phyloP scores from a whole-genome alignment of 64 coral and sea anemone species.

The Cladopsammia gracilis region DNA sequence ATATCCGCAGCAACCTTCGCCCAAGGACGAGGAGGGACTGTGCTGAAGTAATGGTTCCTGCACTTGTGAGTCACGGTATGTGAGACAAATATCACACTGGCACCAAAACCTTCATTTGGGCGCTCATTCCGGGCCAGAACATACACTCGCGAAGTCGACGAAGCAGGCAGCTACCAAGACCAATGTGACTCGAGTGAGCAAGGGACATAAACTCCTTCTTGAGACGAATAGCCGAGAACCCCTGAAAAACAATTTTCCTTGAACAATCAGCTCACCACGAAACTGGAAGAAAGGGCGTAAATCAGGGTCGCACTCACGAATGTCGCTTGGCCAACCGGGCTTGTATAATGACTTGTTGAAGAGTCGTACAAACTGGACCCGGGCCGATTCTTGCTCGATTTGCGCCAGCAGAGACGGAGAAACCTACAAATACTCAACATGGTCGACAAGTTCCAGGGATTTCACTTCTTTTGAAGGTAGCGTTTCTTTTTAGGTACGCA shows the following conservation, averaged over 20 bases:
- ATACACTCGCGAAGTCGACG: neutral
- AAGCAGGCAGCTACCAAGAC: neutral
- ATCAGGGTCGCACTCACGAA: neutral
- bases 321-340: neutral
- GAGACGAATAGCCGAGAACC: neutral
- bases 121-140: constrained; percentile 50
- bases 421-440: neutral
- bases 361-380: neutral
- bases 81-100: constrained; percentile 31
- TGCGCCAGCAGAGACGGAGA: neutral
- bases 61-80: neutral
- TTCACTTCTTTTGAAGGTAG: neutral
- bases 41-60: constrained; percentile 1
- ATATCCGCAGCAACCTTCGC: constrained; percentile 44
- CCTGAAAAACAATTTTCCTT: neutral
- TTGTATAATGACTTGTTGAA: neutral
- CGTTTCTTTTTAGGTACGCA: neutral
- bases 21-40: constrained; percentile 26
- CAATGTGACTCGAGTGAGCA: too few species aligned
- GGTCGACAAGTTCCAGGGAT: neutral
- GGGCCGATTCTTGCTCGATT: neutral
- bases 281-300: too few species aligned
- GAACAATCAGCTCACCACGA: too few species aligned
- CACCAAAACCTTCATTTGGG: constrained; percentile 1
- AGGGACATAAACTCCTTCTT: neutral